Conservation (phyloP, 2,113 vertebrate species). For the Gymnobelideus leadbeateri region DNA sequence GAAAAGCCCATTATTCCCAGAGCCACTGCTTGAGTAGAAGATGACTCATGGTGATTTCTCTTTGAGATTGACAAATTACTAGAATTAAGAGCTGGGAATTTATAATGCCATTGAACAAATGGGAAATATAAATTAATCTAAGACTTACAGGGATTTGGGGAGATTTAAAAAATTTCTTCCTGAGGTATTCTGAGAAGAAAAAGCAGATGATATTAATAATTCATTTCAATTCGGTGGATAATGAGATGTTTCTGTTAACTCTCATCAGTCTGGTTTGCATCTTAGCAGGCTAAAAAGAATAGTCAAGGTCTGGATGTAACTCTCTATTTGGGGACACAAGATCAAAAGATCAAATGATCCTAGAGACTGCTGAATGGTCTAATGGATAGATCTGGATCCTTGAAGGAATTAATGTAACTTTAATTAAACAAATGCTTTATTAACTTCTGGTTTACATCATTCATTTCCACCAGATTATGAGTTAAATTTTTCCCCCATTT, state of each 20-base stretch:
- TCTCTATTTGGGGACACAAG: neutral
- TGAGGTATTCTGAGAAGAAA: conserved; percentile 22
- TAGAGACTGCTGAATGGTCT: neutral
- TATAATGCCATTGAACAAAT: conserved; percentile 42
- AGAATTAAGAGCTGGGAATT: conserved; percentile 69
- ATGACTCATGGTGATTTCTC: conserved; percentile 73
- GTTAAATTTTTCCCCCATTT: too few species aligned
- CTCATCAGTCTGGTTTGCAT: neutral
- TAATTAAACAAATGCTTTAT: too few species aligned
- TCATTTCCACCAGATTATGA: too few species aligned
- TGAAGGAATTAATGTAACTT: neutral
- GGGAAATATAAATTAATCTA: conserved; percentile 31
- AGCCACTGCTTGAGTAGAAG: conserved; percentile 76
- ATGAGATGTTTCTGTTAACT: neutral
- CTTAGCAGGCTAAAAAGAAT: neutral
- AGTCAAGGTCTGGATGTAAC: neutral
- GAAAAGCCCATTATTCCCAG: conserved; percentile 48
- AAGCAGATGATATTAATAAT: neutral
- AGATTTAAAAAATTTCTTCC: conserved; percentile 41
- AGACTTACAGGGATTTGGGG: conserved; percentile 38
- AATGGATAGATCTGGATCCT: neutral
- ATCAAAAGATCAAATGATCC: too few species aligned
- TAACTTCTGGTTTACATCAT: too few species aligned
- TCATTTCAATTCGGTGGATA: neutral
- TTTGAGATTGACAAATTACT: conserved; percentile 73